Percentiles rank a stretch among this genome's conserved stretches.
These are phyloP conservation scores for Scomberomorus guttatus DNA, from an alignment of 2,797 vertebrate genomes.

Conservation along the genomic window DNA sequence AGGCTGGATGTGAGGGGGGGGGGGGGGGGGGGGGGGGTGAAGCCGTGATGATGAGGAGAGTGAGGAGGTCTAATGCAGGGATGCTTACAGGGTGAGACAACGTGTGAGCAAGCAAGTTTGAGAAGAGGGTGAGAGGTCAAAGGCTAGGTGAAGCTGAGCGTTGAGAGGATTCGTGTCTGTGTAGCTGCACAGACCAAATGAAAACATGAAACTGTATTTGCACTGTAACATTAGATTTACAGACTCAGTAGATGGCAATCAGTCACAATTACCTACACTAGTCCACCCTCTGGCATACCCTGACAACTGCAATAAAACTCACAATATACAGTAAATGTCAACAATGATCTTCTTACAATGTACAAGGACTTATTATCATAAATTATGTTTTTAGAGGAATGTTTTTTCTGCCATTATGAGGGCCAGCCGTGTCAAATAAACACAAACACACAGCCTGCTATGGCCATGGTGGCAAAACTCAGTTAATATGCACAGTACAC, in stretches of 20 bases:
- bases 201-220: constrained; percentile 67
- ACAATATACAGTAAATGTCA: constrained; percentile 38
- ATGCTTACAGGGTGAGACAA: constrained; percentile 33
- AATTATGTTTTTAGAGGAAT: constrained; percentile 37
- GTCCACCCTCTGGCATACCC: constrained; percentile 55
- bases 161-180: constrained; percentile 22
- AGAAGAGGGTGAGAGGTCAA: constrained; percentile 39
- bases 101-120: constrained; percentile 27
- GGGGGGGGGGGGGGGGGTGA: constrained; percentile 16
- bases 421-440: constrained; percentile 43
- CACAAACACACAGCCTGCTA: constrained; percentile 25
- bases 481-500: constrained; percentile 28
- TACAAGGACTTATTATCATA: constrained; percentile 39
- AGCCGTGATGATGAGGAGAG: constrained; percentile 27
- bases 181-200: constrained; percentile 32
- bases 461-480: constrained; percentile 24
- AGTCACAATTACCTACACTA: constrained; percentile 51
- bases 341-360: constrained; percentile 9
- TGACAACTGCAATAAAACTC: constrained; percentile 49
- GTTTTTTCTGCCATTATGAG: constrained; percentile 51
- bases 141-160: constrained; percentile 21
- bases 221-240: constrained; percentile 69
- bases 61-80: constrained; percentile 31
- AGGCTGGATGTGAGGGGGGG: constrained; percentile 1
- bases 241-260: constrained; percentile 63